Conservation (phyloP, 2,797 vertebrate genomes). For the Cercopithecus hamlyni region DNA sequence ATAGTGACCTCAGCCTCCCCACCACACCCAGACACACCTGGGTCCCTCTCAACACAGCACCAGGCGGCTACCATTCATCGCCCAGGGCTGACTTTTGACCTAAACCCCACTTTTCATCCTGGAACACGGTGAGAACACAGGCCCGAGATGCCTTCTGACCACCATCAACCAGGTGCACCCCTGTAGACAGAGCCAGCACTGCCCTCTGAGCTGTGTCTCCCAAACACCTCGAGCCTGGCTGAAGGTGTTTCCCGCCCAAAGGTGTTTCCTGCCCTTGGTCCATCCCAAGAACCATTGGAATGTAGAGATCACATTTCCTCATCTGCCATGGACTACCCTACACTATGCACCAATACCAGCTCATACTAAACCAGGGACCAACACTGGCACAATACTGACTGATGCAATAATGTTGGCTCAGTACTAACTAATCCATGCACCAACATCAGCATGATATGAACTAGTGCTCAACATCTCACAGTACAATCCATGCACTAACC, state of each 20-base stretch:
- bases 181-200: background rate
- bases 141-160: accelerated
- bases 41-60: background rate
- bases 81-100: background rate
- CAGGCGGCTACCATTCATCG: accelerated
- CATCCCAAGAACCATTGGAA: background rate
- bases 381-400: background rate
- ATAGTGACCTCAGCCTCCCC: accelerated
- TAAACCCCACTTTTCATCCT: background rate
- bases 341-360: background rate
- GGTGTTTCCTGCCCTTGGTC: background rate
- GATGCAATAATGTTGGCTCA: background rate
- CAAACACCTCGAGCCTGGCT: accelerated
- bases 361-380: background rate
- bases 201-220: background rate
- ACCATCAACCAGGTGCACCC: accelerated
- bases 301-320: accelerated
- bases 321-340: background rate
- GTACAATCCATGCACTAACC: too few species aligned
- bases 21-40: accelerated
- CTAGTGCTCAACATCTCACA: too few species aligned
- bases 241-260: background rate
- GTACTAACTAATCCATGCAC: background rate
- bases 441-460: background rate
- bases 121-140: accelerated